Evolutionary conservation across 2,113 vertebrate genomes (phyloP).

Genomic region (Thinocorus orbignyianus): DNA sequence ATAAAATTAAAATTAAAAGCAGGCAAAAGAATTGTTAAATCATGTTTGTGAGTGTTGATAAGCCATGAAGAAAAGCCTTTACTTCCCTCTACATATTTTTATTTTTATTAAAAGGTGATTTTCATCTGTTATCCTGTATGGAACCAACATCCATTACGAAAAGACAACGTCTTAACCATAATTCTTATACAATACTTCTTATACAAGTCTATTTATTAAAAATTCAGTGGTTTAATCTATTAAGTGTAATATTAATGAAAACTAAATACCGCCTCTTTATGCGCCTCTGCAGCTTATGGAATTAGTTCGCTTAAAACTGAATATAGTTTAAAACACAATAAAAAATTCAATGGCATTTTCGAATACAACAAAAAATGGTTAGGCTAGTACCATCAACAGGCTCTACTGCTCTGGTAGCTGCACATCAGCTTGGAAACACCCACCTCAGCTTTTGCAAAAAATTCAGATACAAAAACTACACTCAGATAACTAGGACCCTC

Average conservation of each 20-base stretch:
- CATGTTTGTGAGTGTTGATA: background rate
- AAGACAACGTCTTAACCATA: slow-evolving; percentile 59
- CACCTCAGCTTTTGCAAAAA: background rate
- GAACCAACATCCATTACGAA: slow-evolving; percentile 55
- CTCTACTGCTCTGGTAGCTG: background rate
- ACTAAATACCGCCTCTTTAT: slow-evolving; percentile 54
- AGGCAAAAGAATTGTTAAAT: background rate
- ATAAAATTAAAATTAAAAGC: slow-evolving; percentile 1
- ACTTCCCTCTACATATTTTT: background rate
- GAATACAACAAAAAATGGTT: background rate
- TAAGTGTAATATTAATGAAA: slow-evolving; percentile 70
- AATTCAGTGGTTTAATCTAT: slow-evolving; percentile 70
- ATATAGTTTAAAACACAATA: background rate
- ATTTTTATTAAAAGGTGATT: slow-evolving; percentile 17
- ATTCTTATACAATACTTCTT: slow-evolving; percentile 69
- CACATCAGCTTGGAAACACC: background rate
- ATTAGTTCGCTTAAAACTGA: slow-evolving; percentile 42
- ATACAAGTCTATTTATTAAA: slow-evolving; percentile 71
- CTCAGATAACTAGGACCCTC: background rate
- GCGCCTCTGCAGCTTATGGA: slow-evolving; percentile 31
- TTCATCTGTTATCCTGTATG: slow-evolving; percentile 38
- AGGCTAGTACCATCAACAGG: background rate
- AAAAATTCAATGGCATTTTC: background rate
- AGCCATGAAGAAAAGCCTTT: background rate
- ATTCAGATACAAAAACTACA: background rate